Percentiles rank a stretch among this genome's conserved stretches.
Conservation (phyloP, 2,888 invertebrate species). For the Drosophila robusta region DNA sequence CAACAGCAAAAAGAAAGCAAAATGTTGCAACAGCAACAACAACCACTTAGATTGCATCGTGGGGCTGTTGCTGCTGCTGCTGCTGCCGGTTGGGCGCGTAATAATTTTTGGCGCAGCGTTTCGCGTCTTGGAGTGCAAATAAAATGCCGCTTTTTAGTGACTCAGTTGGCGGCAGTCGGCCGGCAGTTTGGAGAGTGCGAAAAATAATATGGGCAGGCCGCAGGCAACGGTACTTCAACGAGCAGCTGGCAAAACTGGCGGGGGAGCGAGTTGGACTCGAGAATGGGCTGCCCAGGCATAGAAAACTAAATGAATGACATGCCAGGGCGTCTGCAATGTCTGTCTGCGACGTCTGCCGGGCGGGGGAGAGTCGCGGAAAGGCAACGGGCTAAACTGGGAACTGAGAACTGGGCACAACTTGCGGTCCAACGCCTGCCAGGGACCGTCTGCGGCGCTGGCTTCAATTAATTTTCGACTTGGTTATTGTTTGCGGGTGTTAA, state of each 20-base stretch:
- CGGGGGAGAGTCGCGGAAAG: slow-evolving; percentile 8
- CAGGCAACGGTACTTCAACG: slow-evolving; percentile 47
- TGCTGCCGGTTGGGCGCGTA: slow-evolving; percentile 50
- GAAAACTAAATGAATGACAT: slow-evolving; percentile 67
- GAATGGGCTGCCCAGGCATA: slow-evolving; percentile 39
- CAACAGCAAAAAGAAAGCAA: slow-evolving; percentile 52
- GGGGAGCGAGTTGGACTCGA: slow-evolving; percentile 1
- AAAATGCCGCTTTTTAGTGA: slow-evolving; percentile 76
- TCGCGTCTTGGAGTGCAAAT: slow-evolving; percentile 73
- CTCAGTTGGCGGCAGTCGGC: slow-evolving; percentile 63
- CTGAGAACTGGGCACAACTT: slow-evolving; percentile 37
- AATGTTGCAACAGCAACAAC: slow-evolving; percentile 26
- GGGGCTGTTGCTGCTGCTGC: slow-evolving; percentile 8
- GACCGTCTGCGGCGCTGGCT: slow-evolving; percentile 74
- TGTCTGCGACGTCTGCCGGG: slow-evolving; percentile 40
- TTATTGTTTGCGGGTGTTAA: slow-evolving; percentile 72
- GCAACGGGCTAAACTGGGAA: neutral
- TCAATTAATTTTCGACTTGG: slow-evolving; percentile 80
- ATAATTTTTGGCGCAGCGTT: slow-evolving; percentile 70
- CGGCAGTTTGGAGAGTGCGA: slow-evolving; percentile 53
- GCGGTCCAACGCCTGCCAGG: slow-evolving; percentile 54
- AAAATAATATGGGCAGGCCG: slow-evolving; percentile 62
- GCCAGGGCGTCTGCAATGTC: slow-evolving; percentile 65
- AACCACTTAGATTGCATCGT: slow-evolving; percentile 34
- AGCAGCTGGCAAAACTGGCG: neutral